phyloP scores from a whole-genome alignment of 2,797 vertebrate genomes.

The Vespertilio murinus region DNA sequence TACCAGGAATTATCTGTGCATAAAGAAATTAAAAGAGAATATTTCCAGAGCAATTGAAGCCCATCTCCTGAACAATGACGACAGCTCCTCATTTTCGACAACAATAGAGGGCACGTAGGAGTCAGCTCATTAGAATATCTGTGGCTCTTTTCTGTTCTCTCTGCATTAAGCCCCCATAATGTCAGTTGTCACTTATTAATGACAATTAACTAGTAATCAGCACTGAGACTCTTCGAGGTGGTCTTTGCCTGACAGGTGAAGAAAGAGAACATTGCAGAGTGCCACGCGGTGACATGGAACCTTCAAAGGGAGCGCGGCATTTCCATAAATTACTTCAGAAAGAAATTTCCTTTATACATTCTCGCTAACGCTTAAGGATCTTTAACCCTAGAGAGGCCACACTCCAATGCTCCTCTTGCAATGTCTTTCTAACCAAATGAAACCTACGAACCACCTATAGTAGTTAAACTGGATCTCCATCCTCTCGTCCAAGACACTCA shows the following conservation, averaged over 20 bases:
- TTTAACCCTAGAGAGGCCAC: slow-evolving; percentile 88
- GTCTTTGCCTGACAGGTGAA: slow-evolving; percentile 90
- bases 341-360: slow-evolving; percentile 87
- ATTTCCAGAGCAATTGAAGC: slow-evolving; percentile 88
- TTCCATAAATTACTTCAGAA: slow-evolving; percentile 89
- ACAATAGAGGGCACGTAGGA: slow-evolving; percentile 90
- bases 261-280: slow-evolving; percentile 87
- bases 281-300: slow-evolving; percentile 87
- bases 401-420: slow-evolving; percentile 60
- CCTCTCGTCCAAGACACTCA: fast-evolving
- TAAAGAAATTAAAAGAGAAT: slow-evolving; percentile 88
- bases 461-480: fast-evolving
- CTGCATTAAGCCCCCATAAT: slow-evolving; percentile 89
- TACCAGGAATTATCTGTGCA: slow-evolving; percentile 87
- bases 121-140: slow-evolving; percentile 92
- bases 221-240: slow-evolving; percentile 89
- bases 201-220: slow-evolving; percentile 92
- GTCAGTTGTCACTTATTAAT: slow-evolving; percentile 93
- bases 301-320: slow-evolving; percentile 88
- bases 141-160: slow-evolving; percentile 89
- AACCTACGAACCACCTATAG: not conserved
- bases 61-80: slow-evolving; percentile 89
- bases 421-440: slow-evolving; percentile 66
- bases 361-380: slow-evolving; percentile 85
- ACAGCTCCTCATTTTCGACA: slow-evolving; percentile 90